A percentile compares a stretch with the other conserved stretches of the same genome.
These are phyloP conservation scores for Athalia rosae DNA, from an alignment of 2,888 invertebrate species.

Conservation along the genomic window DNA sequence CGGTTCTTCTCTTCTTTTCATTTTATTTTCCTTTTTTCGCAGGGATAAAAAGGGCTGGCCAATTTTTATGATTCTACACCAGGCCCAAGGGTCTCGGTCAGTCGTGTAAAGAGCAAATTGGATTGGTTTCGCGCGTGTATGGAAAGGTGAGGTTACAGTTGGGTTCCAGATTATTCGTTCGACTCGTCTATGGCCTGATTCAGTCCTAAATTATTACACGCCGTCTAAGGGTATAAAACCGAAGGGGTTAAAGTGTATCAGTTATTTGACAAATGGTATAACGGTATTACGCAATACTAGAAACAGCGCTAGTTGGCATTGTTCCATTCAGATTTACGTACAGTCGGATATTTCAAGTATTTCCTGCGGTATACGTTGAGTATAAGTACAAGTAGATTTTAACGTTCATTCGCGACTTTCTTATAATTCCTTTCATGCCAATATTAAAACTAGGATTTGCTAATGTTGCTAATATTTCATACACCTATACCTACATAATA, in stretches of 20 bases:
- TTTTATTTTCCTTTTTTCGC: neutral
- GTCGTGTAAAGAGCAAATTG: conserved; percentile 6
- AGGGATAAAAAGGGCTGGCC: neutral
- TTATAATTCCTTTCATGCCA: too few species aligned
- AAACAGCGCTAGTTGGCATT: conserved; percentile 24
- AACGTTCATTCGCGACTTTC: too few species aligned
- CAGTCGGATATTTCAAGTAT: neutral
- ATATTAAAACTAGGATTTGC: neutral
- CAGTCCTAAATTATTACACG: conserved; percentile 27
- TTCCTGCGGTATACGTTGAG: neutral
- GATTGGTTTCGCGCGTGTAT: neutral
- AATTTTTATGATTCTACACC: neutral
- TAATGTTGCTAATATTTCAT: neutral
- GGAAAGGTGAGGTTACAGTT: too few species aligned
- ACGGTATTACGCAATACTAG: neutral
- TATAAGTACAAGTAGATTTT: too few species aligned
- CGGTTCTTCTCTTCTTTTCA: neutral
- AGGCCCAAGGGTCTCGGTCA: neutral
- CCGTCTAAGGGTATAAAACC: neutral
- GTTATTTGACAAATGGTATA: conserved; percentile 26
- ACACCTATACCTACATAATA: neutral
- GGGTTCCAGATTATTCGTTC: conserved; percentile 2
- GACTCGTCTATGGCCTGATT: conserved; percentile 22
- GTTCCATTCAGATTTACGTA: conserved; percentile 20
- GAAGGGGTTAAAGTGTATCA: conserved; percentile 2